These are phyloP conservation scores for Ailurus styani DNA, from an alignment of 2,113 vertebrate genomes.

Conservation along the genomic window DNA sequence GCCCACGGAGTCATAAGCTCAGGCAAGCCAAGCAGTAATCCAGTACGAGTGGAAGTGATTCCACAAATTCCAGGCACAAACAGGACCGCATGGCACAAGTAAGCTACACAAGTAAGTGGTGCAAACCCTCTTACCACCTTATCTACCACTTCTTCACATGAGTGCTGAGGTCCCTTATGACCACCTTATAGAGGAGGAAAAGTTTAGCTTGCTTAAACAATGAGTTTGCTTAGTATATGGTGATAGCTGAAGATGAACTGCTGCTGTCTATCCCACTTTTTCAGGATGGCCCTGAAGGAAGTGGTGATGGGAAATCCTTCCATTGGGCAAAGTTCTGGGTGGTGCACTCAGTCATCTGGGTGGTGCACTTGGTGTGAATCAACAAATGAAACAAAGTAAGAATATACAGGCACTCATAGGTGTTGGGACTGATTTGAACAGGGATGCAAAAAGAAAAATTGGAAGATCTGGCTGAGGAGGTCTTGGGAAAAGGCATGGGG, in stretches of 20 bases:
- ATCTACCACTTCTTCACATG: background rate
- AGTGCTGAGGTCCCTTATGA: background rate
- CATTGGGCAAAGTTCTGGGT: background rate
- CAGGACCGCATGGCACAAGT: background rate
- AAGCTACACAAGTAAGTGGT: background rate
- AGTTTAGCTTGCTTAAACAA: background rate
- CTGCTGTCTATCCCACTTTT: background rate
- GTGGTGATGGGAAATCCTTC: background rate
- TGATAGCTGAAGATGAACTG: background rate
- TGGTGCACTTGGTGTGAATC: background rate
- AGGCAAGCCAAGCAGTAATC: background rate
- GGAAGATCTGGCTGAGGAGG: background rate
- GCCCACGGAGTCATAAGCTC: background rate
- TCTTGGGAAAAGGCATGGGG: background rate
- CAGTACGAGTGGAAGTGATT: background rate
- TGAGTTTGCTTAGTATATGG: background rate
- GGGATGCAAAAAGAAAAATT: background rate
- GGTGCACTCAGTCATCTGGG: background rate
- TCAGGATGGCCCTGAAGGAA: background rate
- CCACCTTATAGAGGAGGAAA: background rate
- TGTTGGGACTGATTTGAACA: background rate
- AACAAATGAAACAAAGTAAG: background rate
- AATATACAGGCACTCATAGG: background rate
- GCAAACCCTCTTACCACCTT: background rate
- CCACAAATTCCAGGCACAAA: background rate